phyloP scores from a whole-genome alignment of 2,797 vertebrate species.

The Pachyuromys duprasi region DNA sequence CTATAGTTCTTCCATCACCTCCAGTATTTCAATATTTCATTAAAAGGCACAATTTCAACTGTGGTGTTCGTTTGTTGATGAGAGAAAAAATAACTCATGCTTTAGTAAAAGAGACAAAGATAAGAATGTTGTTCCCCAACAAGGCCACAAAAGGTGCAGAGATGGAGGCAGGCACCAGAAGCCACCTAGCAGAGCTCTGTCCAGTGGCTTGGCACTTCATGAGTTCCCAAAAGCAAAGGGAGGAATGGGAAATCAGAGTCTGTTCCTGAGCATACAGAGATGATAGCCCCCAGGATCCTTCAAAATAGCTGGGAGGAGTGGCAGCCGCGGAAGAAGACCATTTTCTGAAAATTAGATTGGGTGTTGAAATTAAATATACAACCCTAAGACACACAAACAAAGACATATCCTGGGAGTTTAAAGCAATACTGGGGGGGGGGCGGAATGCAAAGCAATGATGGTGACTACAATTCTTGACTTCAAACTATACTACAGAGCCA shows the following conservation, averaged over 20 bases:
- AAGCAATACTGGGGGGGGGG: background rate
- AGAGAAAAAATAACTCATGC: background rate
- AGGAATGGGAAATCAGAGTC: background rate
- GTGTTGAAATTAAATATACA: constrained; percentile 17
- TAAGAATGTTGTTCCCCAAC: background rate
- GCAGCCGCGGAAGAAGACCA: accelerated
- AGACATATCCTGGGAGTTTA: background rate
- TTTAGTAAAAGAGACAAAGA: constrained; percentile 1
- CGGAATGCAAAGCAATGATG: background rate
- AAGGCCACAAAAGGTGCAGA: background rate
- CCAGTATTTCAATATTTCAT: background rate
- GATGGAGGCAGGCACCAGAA: background rate
- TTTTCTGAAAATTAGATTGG: constrained; percentile 19
- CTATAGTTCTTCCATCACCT: background rate
- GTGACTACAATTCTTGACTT: background rate
- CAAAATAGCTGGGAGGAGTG: background rate
- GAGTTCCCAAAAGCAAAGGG: background rate
- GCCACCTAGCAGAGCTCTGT: background rate
- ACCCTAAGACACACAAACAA: background rate
- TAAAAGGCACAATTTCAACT: constrained; percentile 13
- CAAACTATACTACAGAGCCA: background rate
- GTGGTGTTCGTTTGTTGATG: too few relatives aligned
- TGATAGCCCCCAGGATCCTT: background rate
- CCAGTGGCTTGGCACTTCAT: background rate
- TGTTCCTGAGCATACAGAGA: background rate